Percentiles rank a stretch among this genome's conserved stretches.
Conservation (phyloP, 2,888 invertebrate genomes). For the Synanthedon myopaeformis region DNA sequence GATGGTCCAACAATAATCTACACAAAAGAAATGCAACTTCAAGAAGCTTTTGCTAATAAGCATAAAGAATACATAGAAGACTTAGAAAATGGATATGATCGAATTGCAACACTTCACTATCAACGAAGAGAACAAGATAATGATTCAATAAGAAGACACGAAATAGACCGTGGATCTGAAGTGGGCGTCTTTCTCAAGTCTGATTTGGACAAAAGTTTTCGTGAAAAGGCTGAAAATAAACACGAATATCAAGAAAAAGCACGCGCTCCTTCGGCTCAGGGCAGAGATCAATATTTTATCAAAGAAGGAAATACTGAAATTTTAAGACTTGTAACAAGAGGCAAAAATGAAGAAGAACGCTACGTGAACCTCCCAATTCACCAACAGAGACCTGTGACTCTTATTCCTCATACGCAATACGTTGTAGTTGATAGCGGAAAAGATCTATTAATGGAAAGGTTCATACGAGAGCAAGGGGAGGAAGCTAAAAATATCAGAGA, state of each 20-base stretch:
- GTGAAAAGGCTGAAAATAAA: constrained; percentile 40
- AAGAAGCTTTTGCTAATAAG: constrained; percentile 57
- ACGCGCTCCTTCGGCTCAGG: constrained; percentile 46
- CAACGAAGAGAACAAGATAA: constrained; percentile 71
- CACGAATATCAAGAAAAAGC: constrained; percentile 37
- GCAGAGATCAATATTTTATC: constrained; percentile 81
- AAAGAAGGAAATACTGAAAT: constrained; percentile 90
- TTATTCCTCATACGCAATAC: constrained; percentile 71
- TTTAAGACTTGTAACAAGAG: constrained; percentile 80
- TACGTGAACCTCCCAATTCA: constrained; percentile 69
- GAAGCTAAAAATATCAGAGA: constrained; percentile 73
- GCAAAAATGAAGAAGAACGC: constrained; percentile 74
- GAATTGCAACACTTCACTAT: constrained; percentile 61
- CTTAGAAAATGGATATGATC: constrained; percentile 68
- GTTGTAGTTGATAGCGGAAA: constrained; percentile 82
- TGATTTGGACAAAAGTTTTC: constrained; percentile 36
- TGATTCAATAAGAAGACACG: constrained; percentile 81
- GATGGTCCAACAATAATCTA: constrained; percentile 69
- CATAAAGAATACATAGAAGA: constrained; percentile 72
- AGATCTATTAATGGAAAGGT: constrained; percentile 84
- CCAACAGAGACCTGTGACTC: constrained; percentile 65
- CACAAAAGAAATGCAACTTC: constrained; percentile 67
- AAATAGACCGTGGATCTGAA: constrained; percentile 83
- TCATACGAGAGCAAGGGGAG: constrained; percentile 84
- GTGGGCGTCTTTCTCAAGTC: constrained; percentile 58